These are phyloP conservation scores for Eutrigla gurnardus DNA, from an alignment of 2,797 vertebrate species.

Conservation along the genomic window DNA sequence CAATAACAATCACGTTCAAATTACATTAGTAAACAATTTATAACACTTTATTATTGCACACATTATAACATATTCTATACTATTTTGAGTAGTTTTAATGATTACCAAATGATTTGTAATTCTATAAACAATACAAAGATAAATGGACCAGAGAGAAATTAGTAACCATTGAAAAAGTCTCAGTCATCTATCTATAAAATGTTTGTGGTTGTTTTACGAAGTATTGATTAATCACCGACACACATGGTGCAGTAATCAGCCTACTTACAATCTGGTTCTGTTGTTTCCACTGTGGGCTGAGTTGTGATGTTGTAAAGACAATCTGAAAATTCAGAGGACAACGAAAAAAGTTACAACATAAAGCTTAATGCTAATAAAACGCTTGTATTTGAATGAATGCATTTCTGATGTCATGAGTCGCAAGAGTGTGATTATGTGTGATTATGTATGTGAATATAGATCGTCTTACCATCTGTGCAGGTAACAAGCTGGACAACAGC, in stretches of 20 bases:
- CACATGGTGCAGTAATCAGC: background rate
- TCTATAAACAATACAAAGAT: too few relatives aligned
- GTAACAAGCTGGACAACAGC: accelerated
- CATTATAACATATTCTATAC: too few relatives aligned
- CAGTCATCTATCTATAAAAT: background rate
- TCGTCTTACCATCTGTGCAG: constrained; percentile 1
- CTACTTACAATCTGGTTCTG: background rate
- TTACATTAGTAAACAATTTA: too few relatives aligned
- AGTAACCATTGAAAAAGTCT: background rate
- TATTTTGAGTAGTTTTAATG: too few relatives aligned
- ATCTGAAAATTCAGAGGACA: background rate
- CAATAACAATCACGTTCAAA: too few relatives aligned
- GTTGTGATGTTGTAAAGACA: background rate
- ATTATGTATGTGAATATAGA: background rate
- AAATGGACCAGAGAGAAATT: too few relatives aligned
- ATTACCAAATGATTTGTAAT: too few relatives aligned
- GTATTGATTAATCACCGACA: background rate
- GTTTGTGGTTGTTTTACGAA: background rate
- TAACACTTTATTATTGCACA: too few relatives aligned
- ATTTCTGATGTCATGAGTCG: background rate
- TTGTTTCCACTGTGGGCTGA: accelerated
- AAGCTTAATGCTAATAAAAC: background rate
- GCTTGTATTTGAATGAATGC: constrained; percentile 1
- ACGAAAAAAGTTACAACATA: background rate
- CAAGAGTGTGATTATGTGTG: background rate